Conservation (phyloP, 2,888 invertebrate species). For the Polyploca ridens region DNA sequence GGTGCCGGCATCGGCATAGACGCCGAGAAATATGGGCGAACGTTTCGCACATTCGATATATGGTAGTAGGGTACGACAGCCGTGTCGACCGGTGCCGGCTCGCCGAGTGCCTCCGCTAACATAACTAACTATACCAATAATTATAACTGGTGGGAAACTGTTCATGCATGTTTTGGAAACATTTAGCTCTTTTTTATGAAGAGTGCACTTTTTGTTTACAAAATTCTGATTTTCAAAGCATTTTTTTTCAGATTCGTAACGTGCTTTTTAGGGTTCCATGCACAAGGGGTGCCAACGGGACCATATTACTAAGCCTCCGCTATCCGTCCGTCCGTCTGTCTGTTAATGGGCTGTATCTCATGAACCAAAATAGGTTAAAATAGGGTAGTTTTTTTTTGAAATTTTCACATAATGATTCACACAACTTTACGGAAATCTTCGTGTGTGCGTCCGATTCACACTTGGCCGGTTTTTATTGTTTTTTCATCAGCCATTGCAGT, state of each 20-base stretch:
- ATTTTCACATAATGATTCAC: too few species aligned
- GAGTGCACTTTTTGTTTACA: constrained; percentile 11
- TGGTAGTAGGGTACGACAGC: constrained; percentile 47
- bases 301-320: too few species aligned
- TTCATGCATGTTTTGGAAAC: constrained; percentile 26
- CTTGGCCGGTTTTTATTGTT: not conserved
- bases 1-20: constrained; percentile 63
- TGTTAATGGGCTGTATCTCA: too few species aligned
- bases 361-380: too few species aligned
- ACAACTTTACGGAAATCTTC: too few species aligned
- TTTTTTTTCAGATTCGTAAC: not conserved
- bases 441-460: too few species aligned
- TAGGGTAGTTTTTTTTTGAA: too few species aligned
- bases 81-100: constrained; percentile 59
- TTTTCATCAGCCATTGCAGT: not conserved
- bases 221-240: not conserved
- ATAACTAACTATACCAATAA: not conserved
- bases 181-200: constrained; percentile 18
- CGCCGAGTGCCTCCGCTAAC: not conserved
- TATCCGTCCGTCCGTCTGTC: too few species aligned
- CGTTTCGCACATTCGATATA: constrained; percentile 69
- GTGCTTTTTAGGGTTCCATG: not conserved
- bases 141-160: constrained; percentile 1
- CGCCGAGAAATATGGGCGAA: constrained; percentile 71
- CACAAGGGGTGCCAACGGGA: too few species aligned